Base-by-base conservation (phyloP, 2,888 invertebrate genomes). In the Orthosia gracilis region DNA sequence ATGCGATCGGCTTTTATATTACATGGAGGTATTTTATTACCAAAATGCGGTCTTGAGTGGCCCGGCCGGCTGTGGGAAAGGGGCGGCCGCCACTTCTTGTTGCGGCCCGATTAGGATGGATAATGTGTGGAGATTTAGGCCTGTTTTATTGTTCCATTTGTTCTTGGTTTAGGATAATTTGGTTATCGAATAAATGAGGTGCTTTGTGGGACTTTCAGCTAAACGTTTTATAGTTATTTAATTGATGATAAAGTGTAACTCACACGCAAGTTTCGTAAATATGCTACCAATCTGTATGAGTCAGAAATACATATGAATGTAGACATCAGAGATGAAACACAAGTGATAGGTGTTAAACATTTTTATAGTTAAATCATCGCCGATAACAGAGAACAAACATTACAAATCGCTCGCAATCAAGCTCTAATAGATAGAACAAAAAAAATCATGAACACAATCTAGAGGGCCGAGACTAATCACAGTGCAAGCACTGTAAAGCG, bases 1-100 rank as follows among this genome's bases (percentile, higher is more conserved):
- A 96, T 96, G 95, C 94, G 96, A 95, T 95, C 95, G 93, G 91
- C 93, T 93, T 93, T 94, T 94, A 94, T 95, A 95, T 94, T 93
- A 94, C 92, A 93, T 92, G 91, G 90, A 88, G 89, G 94, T 95
- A 95, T 96, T 96, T 95, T 96, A 96, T 95, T 96, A 95, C 89
- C 93, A 92, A 91, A 95, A 95, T 93, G 92, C 91, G 92, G 90
- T 90, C 91, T 92, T 93, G 93, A 95, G 95, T 94, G 93, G 89
- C 88, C 87, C 84, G 92, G 88, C 88, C 86, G 83, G 69, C 86
- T 91, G 91, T 90, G 91, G 92, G 94, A 90, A 92, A 91, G 89
- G 92, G 90, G 89, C 88, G 87, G 87, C 85, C 87, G 91, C 91
- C 89, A 89, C 90, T 91, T 94, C 93, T 92, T 88, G 90, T 90